Base-by-base conservation (phyloP, 2,797 vertebrate species). In the Gadopsis marmoratus region DNA sequence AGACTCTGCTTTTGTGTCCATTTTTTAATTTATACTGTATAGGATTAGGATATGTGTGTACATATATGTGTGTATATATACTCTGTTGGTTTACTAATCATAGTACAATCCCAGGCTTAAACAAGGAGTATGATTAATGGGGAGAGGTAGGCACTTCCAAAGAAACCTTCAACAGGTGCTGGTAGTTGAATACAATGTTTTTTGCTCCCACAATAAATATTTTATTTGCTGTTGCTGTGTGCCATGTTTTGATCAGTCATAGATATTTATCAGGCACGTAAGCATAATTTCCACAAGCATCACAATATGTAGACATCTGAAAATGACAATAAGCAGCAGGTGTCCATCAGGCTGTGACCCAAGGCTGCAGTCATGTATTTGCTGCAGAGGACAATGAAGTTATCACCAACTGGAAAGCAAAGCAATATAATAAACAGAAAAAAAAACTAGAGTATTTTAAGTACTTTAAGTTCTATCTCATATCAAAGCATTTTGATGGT, bases 391-490 rank as follows among this genome's bases (percentile, higher is more conserved):
- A 50, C 48, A 50, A 19, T 21, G 19, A 3, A 48, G 47, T 21
- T 21, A 50, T 50, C 47, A 26, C 6, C 23, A 41, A 23, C 2
- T 1, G 6, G 9, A 39, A 67, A 67, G n/a, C 14, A 2, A 68
- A 23, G 6, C 6, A 67, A 2, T 35, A 23, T 37, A 11, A 31
- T 19, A 7, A 29, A 64, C 17, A 47, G 17, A 4, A 47, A 7
- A 9, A 37, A 4, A 21, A 63, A 31, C 41, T 19, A 16, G 19
- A 26, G 26, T 26, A 26, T 26, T 26, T 26, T 26, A 26, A 26
- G 26, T 26, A 26, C 37, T 21, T 84, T 66, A 67, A 82, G 60
- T 88, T 89, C 64, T 69, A n/a, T 26, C 23, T 64, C 13, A 19
- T 14, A 51, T 69, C 72, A 55, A 39, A 63, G 7, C 13, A 1